These are phyloP conservation scores for Montipora capitata DNA, from an alignment of 92 coral and sea anemone species.

Conservation along the genomic window DNA sequence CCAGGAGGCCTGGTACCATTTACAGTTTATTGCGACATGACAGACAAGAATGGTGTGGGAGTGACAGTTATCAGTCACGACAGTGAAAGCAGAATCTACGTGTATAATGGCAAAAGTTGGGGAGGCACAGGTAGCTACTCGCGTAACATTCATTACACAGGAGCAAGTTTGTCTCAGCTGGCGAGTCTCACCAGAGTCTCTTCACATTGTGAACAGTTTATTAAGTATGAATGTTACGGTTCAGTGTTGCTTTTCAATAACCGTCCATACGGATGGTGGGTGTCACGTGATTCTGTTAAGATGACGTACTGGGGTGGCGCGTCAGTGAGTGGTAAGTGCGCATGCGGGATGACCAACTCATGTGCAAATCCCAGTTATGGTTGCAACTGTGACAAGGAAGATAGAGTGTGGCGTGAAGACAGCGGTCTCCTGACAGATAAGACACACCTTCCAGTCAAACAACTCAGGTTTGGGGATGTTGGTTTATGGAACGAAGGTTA, in stretches of 20 bases:
- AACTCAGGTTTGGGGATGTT: background rate
- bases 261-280: conserved; percentile 29
- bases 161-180: conserved; percentile 67
- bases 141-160: conserved; percentile 55
- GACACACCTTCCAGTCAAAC: background rate
- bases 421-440: conserved; percentile 6
- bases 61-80: conserved; percentile 24
- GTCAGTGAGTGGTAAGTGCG: conserved; percentile 62
- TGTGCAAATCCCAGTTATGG: conserved; percentile 29
- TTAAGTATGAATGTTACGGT: too few species aligned
- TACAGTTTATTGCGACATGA: background rate
- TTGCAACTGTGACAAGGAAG: background rate
- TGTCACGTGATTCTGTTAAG: conserved; percentile 30
- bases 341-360: conserved; percentile 67
- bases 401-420: conserved; percentile 76
- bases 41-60: background rate
- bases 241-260: too few species aligned
- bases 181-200: conserved; percentile 66
- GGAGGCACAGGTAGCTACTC: background rate
- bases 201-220: too few species aligned
- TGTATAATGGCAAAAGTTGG: background rate
- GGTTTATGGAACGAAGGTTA: too few species aligned
- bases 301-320: conserved; percentile 57
- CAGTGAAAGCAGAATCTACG: background rate
- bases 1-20: background rate